A percentile compares a stretch with the other conserved stretches of the same genome.
These are phyloP conservation scores for Xenus cinereus DNA, from an alignment of 2,113 vertebrate species.

Conservation along the genomic window DNA sequence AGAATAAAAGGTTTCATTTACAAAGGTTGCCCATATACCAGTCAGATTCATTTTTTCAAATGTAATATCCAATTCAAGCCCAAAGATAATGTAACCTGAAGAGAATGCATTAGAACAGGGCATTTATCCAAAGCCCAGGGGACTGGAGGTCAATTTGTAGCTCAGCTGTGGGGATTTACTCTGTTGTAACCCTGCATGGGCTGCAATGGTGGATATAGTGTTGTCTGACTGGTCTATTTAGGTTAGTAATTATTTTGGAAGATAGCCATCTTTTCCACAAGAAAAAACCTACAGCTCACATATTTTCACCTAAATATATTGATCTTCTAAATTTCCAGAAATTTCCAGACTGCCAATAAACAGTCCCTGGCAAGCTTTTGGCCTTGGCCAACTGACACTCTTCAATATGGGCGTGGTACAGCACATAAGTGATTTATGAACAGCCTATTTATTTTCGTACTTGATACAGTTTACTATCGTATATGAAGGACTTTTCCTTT, in stretches of 20 bases:
- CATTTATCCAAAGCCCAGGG: background rate
- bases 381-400: background rate
- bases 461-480: background rate
- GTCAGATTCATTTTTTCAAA: background rate
- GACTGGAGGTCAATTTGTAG: background rate
- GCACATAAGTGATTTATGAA: rapidly evolving
- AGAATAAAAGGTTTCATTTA: background rate
- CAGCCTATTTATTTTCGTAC: background rate
- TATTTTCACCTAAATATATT: background rate
- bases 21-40: background rate
- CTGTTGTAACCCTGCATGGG: background rate
- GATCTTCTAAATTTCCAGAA: background rate
- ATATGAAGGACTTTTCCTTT: background rate
- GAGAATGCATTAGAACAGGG: background rate
- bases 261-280: background rate
- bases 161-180: background rate
- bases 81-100: background rate
- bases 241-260: background rate
- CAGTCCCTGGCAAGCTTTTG: background rate
- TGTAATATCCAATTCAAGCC: background rate
- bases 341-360: background rate
- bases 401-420: background rate
- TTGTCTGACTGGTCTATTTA: background rate
- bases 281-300: background rate
- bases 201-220: background rate